Evolutionary conservation across 2,888 invertebrate species (phyloP), one percentile per base, ranked within the genome.

Genomic region (Cheilosia urbana): DNA sequence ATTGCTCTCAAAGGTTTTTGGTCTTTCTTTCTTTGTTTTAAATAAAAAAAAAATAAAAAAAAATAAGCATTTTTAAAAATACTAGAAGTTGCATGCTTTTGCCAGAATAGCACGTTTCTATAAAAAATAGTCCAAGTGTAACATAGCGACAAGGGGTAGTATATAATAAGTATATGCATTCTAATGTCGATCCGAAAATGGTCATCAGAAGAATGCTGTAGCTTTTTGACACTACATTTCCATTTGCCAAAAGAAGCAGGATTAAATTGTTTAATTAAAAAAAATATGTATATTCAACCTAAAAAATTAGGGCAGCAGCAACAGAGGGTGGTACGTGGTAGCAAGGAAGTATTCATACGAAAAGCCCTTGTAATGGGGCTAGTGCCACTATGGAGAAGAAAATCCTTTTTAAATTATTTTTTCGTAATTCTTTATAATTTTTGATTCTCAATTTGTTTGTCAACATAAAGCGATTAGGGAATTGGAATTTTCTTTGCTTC

Each of bases 361-460:
- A 24, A 21, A 55, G 37, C 66, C 37, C 30, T 21, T 58, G 58
- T 19, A 37, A 37, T 13, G 47, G 47, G 75, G 45, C 65, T 27
- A 7, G 27, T 27, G 30, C 5, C 21, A 49, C 2, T 30, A 55
- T 49, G 40, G 13, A 7, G 47, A 47, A 45, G 21, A 11, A 76
- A 66, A 76, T 66, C 58, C 75, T 30, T 76, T 66, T 76, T 58
- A 66, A 66, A 76, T 66, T 58, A 76, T 66, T 66, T 76, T 37
- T 76, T 66, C 42, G 75, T 76, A 76, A 76, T 76, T 49, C 75
- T 49, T 66, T 40, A 40, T 51, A 76, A 76, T 76, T 66, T 75
- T 66, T 76, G 75, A 76, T 76, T 76, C 58, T 58, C 65, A 66
- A 76, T 66, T 76, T 76, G 66, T 66, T 76, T 66, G 66, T 66